Evolutionary conservation across 2,113 vertebrate species (phyloP).

Genomic region (Gallinago undulata): DNA sequence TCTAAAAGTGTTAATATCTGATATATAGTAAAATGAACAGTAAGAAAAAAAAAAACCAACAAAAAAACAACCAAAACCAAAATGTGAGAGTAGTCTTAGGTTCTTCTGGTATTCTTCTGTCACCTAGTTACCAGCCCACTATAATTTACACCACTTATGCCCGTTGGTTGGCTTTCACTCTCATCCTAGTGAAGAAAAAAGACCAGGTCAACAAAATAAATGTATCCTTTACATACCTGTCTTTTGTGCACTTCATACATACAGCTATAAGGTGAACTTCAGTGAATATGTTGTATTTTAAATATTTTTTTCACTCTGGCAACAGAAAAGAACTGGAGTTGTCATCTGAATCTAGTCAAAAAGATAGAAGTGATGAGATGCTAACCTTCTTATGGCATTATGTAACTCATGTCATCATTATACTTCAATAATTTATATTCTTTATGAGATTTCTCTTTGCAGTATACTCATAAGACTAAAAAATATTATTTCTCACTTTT

Average conservation of each 20-base stretch:
- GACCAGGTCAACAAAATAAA: not conserved
- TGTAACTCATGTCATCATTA: not conserved
- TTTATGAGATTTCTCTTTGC: not conserved
- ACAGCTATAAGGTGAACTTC: not conserved
- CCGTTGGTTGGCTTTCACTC: not conserved
- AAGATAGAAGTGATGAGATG: not conserved
- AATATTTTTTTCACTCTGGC: not conserved
- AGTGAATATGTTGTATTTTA: not conserved
- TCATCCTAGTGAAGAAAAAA: not conserved
- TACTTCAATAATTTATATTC: not conserved
- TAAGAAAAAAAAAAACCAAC: not conserved
- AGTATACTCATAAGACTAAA: not conserved
- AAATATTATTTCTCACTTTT: not conserved
- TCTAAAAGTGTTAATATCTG: not conserved
- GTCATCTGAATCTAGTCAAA: not conserved
- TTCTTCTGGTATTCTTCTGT: not conserved
- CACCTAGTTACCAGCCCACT: not conserved
- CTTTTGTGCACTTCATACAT: not conserved
- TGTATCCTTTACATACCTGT: not conserved
- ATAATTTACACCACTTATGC: not conserved
- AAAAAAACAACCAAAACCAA: too few species aligned
- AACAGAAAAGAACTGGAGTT: not conserved
- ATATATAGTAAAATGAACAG: not conserved
- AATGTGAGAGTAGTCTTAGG: not conserved
- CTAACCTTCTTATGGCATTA: not conserved